Evolutionary conservation across 2,113 vertebrate species (phyloP).

Genomic region (Lophochroa leadbeateri): DNA sequence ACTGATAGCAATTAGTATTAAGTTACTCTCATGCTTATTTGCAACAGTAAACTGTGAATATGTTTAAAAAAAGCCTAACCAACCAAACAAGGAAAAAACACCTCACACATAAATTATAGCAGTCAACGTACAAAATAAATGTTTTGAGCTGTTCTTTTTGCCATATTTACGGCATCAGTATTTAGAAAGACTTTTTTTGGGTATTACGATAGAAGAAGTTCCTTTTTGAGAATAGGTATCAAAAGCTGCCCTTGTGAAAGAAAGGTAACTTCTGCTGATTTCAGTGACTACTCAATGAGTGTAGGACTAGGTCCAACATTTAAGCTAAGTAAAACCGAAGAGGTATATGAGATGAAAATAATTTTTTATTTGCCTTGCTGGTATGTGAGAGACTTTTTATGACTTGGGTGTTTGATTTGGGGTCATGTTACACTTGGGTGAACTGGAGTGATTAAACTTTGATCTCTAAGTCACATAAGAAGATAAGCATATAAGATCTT

Average conservation of each 20-base stretch:
- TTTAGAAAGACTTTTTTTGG: not conserved
- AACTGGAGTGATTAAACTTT: conserved; percentile 18
- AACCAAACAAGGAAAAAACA: not conserved
- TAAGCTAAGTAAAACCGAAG: not conserved
- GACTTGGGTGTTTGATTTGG: not conserved
- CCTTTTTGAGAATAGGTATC: not conserved
- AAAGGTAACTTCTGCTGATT: not conserved
- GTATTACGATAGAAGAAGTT: not conserved
- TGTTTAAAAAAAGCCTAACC: not conserved
- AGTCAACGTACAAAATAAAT: not conserved
- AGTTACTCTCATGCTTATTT: not conserved
- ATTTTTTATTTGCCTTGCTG: not conserved
- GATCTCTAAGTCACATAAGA: not conserved
- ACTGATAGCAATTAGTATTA: not conserved
- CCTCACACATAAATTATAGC: not conserved
- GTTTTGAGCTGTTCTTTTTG: not conserved
- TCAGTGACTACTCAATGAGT: not conserved
- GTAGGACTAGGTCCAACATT: not conserved
- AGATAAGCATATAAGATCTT: not conserved
- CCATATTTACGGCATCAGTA: not conserved
- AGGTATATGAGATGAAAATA: not conserved
- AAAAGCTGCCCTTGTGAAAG: not conserved
- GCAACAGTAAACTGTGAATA: not conserved
- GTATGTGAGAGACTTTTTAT: not conserved
- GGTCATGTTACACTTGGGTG: not conserved